Percentiles rank a stretch among this genome's conserved stretches.
These are phyloP conservation scores for Araneus ventricosus DNA, from an alignment of 1,140 invertebrate genomes.

Conservation along the genomic window DNA sequence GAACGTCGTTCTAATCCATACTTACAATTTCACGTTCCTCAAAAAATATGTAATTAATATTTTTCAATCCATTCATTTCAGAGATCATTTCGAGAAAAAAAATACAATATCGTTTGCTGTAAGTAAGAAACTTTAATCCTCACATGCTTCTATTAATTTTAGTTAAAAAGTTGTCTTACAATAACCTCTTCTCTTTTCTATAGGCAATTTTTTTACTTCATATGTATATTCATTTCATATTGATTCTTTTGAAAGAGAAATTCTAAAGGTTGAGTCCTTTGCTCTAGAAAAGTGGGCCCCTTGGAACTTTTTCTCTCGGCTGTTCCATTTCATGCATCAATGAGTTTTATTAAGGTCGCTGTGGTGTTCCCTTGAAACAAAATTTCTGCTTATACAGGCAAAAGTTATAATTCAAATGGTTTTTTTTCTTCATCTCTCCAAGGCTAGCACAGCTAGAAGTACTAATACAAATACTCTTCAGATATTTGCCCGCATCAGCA, in stretches of 20 bases:
- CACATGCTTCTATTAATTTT: not conserved
- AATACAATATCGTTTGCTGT: not conserved
- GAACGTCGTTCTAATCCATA: not conserved
- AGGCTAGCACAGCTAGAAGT: not conserved
- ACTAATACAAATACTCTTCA: conserved; percentile 44
- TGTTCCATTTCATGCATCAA: conserved; percentile 39
- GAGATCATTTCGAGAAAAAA: not conserved
- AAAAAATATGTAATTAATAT: not conserved
- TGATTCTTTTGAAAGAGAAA: not conserved
- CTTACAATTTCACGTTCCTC: too few species aligned
- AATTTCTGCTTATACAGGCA: conserved; percentile 48
- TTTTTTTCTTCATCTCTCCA: not conserved
- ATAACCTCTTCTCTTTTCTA: not conserved
- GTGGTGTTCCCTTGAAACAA: not conserved
- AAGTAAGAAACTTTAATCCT: not conserved
- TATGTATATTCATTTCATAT: conserved; percentile 14
- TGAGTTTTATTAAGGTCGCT: conserved; percentile 32
- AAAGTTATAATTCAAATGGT: conserved; percentile 38
- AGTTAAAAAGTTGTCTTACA: not conserved
- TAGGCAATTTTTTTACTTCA: not conserved
- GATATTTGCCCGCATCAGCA: conserved; percentile 18
- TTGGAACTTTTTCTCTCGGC: not conserved
- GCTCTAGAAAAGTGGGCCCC: not conserved
- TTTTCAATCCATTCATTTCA: not conserved
- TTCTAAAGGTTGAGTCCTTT: not conserved